A percentile compares a stretch with the other conserved stretches of the same genome.
phyloP scores from a whole-genome alignment of 2,888 invertebrate species.

The Amphiduros pacificus region DNA sequence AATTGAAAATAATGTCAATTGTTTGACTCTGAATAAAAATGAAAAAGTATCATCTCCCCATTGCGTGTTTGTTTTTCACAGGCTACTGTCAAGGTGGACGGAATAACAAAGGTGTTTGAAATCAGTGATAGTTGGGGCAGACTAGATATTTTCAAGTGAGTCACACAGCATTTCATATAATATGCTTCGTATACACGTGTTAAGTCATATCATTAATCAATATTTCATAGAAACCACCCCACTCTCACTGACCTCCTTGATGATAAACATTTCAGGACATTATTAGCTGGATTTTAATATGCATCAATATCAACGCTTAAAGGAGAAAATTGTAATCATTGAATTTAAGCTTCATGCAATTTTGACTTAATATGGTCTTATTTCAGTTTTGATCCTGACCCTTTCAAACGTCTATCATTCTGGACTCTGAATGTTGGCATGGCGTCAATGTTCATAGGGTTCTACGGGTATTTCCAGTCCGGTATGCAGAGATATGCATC shows the following conservation, averaged over 20 bases:
- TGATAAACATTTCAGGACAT: too few species aligned
- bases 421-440: not conserved
- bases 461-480: constrained; percentile 1
- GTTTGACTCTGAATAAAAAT: not conserved
- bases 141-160: not conserved
- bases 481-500: not conserved
- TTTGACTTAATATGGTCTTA: not conserved
- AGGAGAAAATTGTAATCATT: too few species aligned
- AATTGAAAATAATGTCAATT: not conserved
- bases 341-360: too few species aligned
- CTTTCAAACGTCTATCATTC: not conserved
- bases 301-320: too few species aligned
- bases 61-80: not conserved
- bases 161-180: too few species aligned
- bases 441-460: not conserved
- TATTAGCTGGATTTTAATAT: too few species aligned
- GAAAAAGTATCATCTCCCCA: not conserved
- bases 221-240: too few species aligned
- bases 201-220: too few species aligned
- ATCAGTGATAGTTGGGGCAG: not conserved
- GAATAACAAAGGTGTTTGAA: not conserved
- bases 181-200: too few species aligned
- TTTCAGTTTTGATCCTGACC: not conserved
- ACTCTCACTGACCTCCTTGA: too few species aligned
- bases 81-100: not conserved